Base-by-base conservation (phyloP, 2,888 invertebrate genomes). In the Drosophila sordidula region DNA sequence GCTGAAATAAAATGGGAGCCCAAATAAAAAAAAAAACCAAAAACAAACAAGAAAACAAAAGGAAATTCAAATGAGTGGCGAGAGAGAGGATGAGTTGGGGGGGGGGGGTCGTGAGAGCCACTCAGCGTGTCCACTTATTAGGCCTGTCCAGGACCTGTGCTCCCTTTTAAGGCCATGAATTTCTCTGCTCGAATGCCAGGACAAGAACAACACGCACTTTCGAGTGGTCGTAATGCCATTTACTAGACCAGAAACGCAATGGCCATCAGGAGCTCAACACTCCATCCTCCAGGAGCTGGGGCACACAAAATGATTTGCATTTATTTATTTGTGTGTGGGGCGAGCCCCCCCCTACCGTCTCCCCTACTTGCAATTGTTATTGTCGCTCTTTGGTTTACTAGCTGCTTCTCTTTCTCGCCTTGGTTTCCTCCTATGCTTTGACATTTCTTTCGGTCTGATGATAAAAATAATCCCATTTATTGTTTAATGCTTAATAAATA, bases 401-500 rank as follows among this genome's bases (percentile, higher is more conserved):
- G 29, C 16, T 25, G 14, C 47, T 46, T 42, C 29, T 70, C 59
- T 59, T 44, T 52, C 50, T 70, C 34, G 14, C 4, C 3, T 12
- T 41, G 11, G 44, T 16, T n/a, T 32, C 46, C 22, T 22, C 14
- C 46, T 41, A 39, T 42, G 41, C 25, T 29, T 14, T 65, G 50
- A 63, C 63, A 66, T 62, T 65, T 44, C 47, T 50, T 59, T 75
- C 12, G 68, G 50, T 59, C 49, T 58, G 69, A 58, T 76, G 79
- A 75, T 84, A 78, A 75, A 83, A 79, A 84, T 89, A 85, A 84
- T 87, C 70, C 87, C 85, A 84, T 85, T 88, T 88, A 88, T 85
- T 85, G 87, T 85, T 89, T 85, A 85, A 85, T 89, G 87, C 87
- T 84, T 81, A 84, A 89, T 86, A 89, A 89, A 86, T 87, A 80